These are phyloP conservation scores for Parauchenoglanis punctatus DNA, from an alignment of 2,797 vertebrate genomes.

Conservation along the genomic window DNA sequence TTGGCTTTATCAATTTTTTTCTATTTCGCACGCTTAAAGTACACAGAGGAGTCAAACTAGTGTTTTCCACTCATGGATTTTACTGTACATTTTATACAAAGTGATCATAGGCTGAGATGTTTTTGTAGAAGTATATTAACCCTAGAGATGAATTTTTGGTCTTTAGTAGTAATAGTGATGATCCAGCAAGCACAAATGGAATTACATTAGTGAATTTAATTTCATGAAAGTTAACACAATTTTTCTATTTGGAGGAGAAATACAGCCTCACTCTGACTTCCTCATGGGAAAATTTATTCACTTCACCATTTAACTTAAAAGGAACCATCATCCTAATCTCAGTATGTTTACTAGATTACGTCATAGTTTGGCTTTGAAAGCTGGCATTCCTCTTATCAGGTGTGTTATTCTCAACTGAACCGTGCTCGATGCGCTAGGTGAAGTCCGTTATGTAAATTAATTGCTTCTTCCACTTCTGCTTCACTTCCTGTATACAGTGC, in stretches of 20 bases:
- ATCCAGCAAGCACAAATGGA: background rate
- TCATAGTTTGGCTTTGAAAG: background rate
- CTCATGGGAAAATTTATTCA: background rate
- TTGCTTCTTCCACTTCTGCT: slow-evolving; percentile 39
- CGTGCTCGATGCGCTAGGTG: background rate
- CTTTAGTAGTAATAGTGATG: background rate
- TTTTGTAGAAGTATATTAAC: background rate
- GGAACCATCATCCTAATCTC: background rate
- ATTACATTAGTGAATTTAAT: background rate
- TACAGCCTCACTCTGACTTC: background rate
- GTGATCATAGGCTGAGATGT: background rate
- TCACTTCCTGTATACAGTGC: background rate
- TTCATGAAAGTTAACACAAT: background rate
- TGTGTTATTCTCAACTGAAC: background rate
- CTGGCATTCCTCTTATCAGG: background rate
- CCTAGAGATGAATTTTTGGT: background rate
- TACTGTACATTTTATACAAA: background rate
- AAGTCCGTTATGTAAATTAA: slow-evolving; percentile 28
- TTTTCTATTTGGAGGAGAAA: background rate
- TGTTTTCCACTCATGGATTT: background rate
- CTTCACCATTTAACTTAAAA: background rate
- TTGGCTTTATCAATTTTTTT: background rate
- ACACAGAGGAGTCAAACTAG: background rate
- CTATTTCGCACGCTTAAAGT: background rate
- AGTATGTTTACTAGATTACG: background rate